Base-by-base conservation (phyloP, 2,797 vertebrate genomes). In the Todus mexicanus region DNA sequence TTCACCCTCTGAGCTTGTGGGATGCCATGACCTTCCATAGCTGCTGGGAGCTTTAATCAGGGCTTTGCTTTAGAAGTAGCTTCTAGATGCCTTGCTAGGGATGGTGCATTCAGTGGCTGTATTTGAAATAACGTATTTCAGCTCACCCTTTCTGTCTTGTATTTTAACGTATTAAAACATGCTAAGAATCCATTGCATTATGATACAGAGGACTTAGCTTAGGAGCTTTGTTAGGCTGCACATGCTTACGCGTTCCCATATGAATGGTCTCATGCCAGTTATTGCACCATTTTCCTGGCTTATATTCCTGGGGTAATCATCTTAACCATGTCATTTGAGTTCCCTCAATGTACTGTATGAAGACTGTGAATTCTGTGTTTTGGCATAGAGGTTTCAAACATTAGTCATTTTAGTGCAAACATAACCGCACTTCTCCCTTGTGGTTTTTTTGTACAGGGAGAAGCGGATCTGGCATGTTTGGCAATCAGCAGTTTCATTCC, bases 181-280 rank as follows among this genome's bases (percentile, higher is more conserved):
- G 6, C 22, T 53, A 37, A 5, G 5, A 80, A 33, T 50, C 48
- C 63, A 74, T 79, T 71, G 35, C 66, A 31, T 61, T 85, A 21
- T 72, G 60, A 86, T 35, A 38, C 8, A 43, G 60, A 60, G 29
- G 63, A 22, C 19, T 31, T 72, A 15, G 17, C 23, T 65, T 10
- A 37, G 15, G 18, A 26, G n/a, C 40, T 86, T 88, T 6, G 3
- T 89, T 78, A 70, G 51, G 29, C 18, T 5, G 2, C 45, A 10
- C 0, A 0, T 31, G 47, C 27, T 48, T 75, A 20, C 29, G 12
- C 0, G 0, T 72, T 93, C 35, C 40, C 7, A 2, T 38, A 8
- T 20, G 37, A 78, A 47, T 23, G 50, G 26, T 37, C 33, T 90
- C 25, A 1, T 68, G 68, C 21, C 56, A 54, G 13, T 63, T 60